These are phyloP conservation scores for Barnardius zonarius DNA, from an alignment of 2,113 vertebrate species.

Conservation along the genomic window DNA sequence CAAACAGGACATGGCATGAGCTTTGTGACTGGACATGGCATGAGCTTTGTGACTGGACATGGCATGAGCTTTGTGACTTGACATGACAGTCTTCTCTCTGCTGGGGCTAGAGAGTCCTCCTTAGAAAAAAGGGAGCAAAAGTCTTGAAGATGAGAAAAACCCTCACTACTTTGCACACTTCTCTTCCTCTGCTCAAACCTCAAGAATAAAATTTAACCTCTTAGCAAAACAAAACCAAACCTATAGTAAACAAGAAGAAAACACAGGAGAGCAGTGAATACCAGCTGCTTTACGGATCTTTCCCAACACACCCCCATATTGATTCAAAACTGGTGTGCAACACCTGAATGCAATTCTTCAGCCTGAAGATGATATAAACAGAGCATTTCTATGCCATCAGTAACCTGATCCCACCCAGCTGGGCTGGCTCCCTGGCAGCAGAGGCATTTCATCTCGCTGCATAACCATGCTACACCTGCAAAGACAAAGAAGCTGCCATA, in stretches of 20 bases:
- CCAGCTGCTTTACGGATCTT: neutral
- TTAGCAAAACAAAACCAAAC: neutral
- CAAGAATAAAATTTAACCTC: neutral
- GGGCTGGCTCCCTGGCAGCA: conserved; percentile 56
- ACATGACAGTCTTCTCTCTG: neutral
- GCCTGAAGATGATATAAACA: conserved; percentile 32
- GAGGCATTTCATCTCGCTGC: conserved; percentile 64
- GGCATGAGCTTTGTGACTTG: neutral
- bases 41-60: neutral
- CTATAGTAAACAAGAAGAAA: neutral
- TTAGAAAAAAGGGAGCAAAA: neutral
- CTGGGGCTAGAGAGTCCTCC: neutral
- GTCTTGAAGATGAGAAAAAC: neutral
- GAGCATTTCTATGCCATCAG: conserved; percentile 50
- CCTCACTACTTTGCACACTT: neutral
- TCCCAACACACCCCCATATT: neutral
- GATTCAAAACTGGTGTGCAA: conserved; percentile 43
- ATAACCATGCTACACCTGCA: conserved; percentile 45
- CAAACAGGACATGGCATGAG: neutral
- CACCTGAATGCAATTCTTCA: conserved; percentile 75
- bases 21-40: neutral
- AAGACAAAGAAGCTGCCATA: conserved; percentile 44
- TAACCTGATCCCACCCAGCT: conserved; percentile 66
- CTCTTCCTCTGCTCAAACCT: neutral
- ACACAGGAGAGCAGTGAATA: neutral